A percentile compares a stretch with the other conserved stretches of the same genome.
Conservation (phyloP, 2,797 vertebrate genomes). For the Neosilurus mollespiculum region DNA sequence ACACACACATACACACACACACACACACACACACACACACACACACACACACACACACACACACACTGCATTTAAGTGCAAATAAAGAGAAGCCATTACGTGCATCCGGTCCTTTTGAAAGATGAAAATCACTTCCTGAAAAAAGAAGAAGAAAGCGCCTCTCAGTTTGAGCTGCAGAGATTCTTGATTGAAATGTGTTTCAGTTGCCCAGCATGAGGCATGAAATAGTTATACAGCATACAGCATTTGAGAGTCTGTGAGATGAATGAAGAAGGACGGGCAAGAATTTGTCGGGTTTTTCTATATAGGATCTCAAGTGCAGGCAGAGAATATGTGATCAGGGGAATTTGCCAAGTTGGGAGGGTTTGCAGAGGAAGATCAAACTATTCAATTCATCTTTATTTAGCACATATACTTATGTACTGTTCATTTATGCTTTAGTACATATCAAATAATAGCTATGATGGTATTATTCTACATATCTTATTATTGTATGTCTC, state of each 20-base stretch:
- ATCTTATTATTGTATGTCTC: neutral
- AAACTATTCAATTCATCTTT: neutral
- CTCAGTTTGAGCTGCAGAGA: conserved; percentile 13
- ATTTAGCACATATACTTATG: neutral
- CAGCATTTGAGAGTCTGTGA: conserved; percentile 12
- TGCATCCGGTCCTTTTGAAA: conserved; percentile 24
- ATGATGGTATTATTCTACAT: neutral
- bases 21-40: conserved; percentile 11
- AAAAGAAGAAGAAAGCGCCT: neutral
- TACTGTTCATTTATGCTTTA: neutral
- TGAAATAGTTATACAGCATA: conserved; percentile 12
- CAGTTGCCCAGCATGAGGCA: neutral
- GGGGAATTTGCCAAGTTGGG: neutral
- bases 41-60: conserved; percentile 11
- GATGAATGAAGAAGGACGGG: conserved; percentile 27
- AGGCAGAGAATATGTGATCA: conserved; percentile 13
- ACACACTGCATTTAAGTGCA: conserved; percentile 8
- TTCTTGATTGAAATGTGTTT: conserved; percentile 35
- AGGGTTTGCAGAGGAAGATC: conserved; percentile 11
- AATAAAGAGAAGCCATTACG: conserved; percentile 29
- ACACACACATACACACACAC: neutral
- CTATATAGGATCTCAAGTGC: conserved; percentile 24
- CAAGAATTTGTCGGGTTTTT: conserved; percentile 10
- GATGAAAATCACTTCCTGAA: conserved; percentile 16
- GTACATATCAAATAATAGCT: neutral